phyloP scores from a whole-genome alignment of 2,888 invertebrate genomes.

The Sylvicola fuscatus region DNA sequence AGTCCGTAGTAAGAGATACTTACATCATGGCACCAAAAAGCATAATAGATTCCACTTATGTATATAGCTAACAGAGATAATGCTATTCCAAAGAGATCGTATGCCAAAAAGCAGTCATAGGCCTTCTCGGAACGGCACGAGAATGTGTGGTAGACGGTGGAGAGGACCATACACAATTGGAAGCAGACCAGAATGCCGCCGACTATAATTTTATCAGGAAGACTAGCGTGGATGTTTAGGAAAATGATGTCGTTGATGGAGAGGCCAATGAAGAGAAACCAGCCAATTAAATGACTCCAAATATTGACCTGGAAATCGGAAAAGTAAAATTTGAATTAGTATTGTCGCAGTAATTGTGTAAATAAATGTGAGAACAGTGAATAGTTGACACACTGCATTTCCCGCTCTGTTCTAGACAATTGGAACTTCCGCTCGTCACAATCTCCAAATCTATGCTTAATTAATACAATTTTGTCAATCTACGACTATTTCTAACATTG shows the following conservation, averaged over 20 bases:
- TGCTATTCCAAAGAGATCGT: constrained; percentile 86
- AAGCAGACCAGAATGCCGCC: constrained; percentile 69
- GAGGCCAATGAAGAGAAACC: constrained; percentile 60
- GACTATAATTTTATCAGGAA: constrained; percentile 69
- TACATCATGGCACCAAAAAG: constrained; percentile 88
- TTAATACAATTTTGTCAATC: too few species aligned
- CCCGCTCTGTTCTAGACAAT: too few species aligned
- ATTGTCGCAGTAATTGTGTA: too few species aligned
- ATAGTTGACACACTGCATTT: too few species aligned
- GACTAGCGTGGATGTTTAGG: constrained; percentile 54
- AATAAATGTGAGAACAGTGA: too few species aligned
- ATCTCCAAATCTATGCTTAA: too few species aligned
- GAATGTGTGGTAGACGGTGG: constrained; percentile 85
- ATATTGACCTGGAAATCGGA: constrained; percentile 49
- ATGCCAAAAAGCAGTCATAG: constrained; percentile 68
- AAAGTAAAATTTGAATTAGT: too few species aligned
- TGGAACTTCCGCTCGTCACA: too few species aligned
- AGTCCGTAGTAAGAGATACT: too few species aligned
- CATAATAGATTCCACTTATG: constrained; percentile 88
- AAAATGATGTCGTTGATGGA: constrained; percentile 68
- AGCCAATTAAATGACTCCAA: constrained; percentile 87
- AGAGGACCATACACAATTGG: constrained; percentile 83
- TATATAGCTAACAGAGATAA: constrained; percentile 84
- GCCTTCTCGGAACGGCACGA: constrained; percentile 77
- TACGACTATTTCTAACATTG: too few species aligned